These are phyloP conservation scores for Aplysia californica DNA, from an alignment of 1,140 invertebrate species.

Conservation along the genomic window DNA sequence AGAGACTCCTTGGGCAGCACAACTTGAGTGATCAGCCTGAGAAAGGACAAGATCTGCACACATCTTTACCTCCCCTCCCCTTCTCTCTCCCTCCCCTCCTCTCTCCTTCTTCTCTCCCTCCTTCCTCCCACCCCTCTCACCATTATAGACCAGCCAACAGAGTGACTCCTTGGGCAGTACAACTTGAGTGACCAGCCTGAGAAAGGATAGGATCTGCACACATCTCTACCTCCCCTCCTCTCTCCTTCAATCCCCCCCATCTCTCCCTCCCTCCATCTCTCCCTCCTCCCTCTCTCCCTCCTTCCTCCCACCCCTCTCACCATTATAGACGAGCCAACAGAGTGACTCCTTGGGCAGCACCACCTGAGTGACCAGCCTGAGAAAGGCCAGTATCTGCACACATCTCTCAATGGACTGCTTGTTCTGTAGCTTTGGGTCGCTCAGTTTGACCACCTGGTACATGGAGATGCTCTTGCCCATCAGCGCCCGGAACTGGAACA, in stretches of 20 bases:
- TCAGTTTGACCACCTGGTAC: constrained; percentile 56
- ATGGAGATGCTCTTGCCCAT: constrained; percentile 65
- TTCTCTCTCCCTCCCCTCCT: too few species aligned
- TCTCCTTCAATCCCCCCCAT: too few species aligned
- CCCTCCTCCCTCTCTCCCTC: too few species aligned
- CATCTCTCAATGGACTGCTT: constrained; percentile 59
- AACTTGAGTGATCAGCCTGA: constrained; percentile 61
- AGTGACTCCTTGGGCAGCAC: constrained; percentile 60
- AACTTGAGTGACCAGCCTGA: constrained; percentile 61
- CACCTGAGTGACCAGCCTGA: constrained; percentile 62
- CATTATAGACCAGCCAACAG: constrained; percentile 67
- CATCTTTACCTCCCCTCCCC: too few species aligned
- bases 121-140: too few species aligned
- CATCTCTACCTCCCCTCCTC: too few species aligned
- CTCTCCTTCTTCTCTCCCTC: too few species aligned
- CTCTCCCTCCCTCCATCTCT: too few species aligned
- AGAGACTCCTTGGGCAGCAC: constrained; percentile 61
- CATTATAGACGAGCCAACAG: constrained; percentile 67
- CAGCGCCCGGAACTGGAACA: constrained; percentile 63
- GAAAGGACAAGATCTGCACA: constrained; percentile 55
- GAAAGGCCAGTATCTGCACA: constrained; percentile 58
- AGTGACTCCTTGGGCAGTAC: constrained; percentile 62
- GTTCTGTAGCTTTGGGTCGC: constrained; percentile 63
- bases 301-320: too few species aligned
- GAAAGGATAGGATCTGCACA: constrained; percentile 55